Evolutionary conservation across 2,113 vertebrate genomes (phyloP).

Genomic region (Isurus oxyrinchus): DNA sequence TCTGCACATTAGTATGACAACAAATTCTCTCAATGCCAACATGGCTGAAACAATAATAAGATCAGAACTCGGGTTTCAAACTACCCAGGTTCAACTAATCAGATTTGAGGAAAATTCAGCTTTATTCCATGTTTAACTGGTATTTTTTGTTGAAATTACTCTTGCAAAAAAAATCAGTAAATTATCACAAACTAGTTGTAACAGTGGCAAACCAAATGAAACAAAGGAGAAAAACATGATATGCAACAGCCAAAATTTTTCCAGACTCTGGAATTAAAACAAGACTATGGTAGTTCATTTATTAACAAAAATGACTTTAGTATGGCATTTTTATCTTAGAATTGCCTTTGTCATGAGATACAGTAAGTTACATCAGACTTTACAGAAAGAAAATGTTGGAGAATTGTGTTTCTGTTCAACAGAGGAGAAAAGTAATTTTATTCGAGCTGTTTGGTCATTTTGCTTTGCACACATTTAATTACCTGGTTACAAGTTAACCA

Average conservation of each 20-base stretch:
- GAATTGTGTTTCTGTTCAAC: background rate
- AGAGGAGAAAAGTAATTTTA: background rate
- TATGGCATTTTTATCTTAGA: background rate
- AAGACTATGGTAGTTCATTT: background rate
- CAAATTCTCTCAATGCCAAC: conserved; percentile 23
- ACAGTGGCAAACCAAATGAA: background rate
- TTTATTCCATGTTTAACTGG: background rate
- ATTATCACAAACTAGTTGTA: background rate
- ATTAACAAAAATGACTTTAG: background rate
- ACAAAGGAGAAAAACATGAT: background rate
- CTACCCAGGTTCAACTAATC: conserved; percentile 6
- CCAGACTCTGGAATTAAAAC: background rate
- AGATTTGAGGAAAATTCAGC: background rate
- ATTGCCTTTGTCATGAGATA: background rate
- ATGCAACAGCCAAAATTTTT: background rate
- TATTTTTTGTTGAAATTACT: background rate
- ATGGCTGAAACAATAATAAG: conserved; percentile 25
- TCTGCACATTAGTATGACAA: background rate
- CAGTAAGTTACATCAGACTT: background rate
- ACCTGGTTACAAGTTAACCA: background rate
- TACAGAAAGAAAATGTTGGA: background rate
- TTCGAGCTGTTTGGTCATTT: background rate
- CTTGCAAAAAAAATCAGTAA: background rate
- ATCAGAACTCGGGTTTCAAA: conserved; percentile 27
- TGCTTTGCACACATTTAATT: background rate